phyloP scores from a whole-genome alignment of 2,113 vertebrate genomes.

The Cinclus mexicanus region DNA sequence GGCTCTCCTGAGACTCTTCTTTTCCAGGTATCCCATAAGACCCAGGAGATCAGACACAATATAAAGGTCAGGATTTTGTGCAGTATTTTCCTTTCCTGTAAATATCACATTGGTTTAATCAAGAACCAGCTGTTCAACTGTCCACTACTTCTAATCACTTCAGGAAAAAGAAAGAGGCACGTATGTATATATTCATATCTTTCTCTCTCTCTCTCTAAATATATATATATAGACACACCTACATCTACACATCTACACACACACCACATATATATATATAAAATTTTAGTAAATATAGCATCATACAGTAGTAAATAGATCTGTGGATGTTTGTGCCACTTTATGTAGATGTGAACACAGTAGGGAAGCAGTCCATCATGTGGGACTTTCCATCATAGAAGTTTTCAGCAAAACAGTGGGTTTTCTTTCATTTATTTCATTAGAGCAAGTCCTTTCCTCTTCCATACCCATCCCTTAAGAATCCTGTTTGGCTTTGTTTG shows the following conservation, averaged over 20 bases:
- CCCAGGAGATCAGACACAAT: neutral
- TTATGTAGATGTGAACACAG: neutral
- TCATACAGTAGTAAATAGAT: neutral
- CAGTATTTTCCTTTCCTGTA: neutral
- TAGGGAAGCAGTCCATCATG: neutral
- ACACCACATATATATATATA: neutral
- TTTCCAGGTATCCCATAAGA: neutral
- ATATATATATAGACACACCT: neutral
- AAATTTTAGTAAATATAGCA: neutral
- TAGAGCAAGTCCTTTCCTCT: neutral
- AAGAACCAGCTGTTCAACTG: neutral
- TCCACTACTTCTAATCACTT: neutral
- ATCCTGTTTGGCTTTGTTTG: neutral
- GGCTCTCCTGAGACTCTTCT: neutral
- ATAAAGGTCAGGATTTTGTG: neutral
- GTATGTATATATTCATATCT: fast-evolving
- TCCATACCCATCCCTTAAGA: neutral
- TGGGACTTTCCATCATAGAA: neutral
- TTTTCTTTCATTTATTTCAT: neutral
- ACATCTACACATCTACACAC: no score
- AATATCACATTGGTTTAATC: neutral
- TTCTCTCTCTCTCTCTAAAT: fast-evolving
- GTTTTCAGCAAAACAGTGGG: neutral
- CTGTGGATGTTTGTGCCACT: neutral
- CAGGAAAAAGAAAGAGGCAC: neutral